Conservation (phyloP, 2,888 invertebrate species). For the Heteromurus nitidus region DNA sequence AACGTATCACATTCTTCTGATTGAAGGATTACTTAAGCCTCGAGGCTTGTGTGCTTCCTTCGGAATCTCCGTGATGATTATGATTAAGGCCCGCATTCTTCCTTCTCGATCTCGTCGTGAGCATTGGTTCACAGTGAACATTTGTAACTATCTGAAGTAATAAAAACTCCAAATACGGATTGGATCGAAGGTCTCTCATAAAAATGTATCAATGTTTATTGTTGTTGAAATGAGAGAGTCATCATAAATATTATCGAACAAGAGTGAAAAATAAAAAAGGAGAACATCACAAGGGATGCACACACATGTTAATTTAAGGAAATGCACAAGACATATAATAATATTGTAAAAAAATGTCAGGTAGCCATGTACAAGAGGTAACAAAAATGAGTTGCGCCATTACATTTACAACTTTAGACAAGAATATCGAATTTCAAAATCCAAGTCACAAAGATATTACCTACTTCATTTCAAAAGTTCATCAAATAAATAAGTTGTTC, state of each 20-base stretch:
- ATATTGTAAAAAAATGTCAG: background rate
- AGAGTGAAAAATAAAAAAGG: constrained; percentile 2
- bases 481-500: constrained; percentile 6
- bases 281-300: background rate
- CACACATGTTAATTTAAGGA: constrained; percentile 3
- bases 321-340: too few relatives aligned
- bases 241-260: constrained; percentile 36
- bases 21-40: constrained; percentile 6
- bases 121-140: too few relatives aligned
- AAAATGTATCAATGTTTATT: constrained; percentile 13
- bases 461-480: background rate
- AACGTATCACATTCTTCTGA: background rate
- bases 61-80: background rate
- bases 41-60: too few relatives aligned
- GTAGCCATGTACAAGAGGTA: constrained; percentile 11
- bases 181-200: background rate
- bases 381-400: background rate
- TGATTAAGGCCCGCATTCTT: constrained; percentile 14
- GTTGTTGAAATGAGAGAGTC: constrained; percentile 17
- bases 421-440: background rate
- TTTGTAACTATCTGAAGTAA: constrained; percentile 23
- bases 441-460: background rate
- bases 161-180: constrained; percentile 30
- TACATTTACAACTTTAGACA: background rate
- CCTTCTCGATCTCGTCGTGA: too few relatives aligned